These are phyloP conservation scores for Mylabris phalerata DNA, from an alignment of 1,140 invertebrate species.

Conservation along the genomic window DNA sequence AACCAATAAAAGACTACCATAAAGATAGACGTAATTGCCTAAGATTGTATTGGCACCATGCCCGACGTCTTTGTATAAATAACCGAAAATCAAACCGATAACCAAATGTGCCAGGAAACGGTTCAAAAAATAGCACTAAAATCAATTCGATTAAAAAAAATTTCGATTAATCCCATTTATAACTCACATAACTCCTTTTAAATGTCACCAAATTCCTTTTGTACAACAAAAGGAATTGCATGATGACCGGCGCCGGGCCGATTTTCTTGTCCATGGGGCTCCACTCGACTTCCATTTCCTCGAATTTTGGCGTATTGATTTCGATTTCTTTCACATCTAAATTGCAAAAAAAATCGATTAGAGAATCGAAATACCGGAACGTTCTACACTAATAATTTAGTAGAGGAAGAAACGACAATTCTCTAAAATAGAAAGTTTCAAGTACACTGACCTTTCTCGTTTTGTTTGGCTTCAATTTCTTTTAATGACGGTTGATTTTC, in stretches of 20 bases:
- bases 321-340: too few relatives aligned
- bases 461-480: background rate
- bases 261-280: conserved; percentile 2
- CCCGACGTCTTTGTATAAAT: conserved; percentile 81
- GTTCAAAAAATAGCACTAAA: conserved; percentile 51
- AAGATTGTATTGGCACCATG: conserved; percentile 75
- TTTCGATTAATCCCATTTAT: conserved; percentile 16
- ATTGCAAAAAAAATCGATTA: conserved; percentile 2
- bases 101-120: conserved; percentile 73
- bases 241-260: conserved; percentile 41
- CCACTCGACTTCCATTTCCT: background rate
- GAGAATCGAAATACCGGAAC: too few relatives aligned
- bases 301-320: too few relatives aligned
- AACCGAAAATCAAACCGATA: conserved; percentile 82
- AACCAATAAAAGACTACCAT: conserved; percentile 82
- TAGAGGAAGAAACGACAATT: too few relatives aligned
- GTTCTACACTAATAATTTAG: too few relatives aligned
- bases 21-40: conserved; percentile 88
- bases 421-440: background rate
- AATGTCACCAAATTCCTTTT: conserved; percentile 56
- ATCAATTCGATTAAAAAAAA: conserved; percentile 31
- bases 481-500: background rate
- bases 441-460: conserved; percentile 20
- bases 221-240: conserved; percentile 52
- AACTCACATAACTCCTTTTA: conserved; percentile 54